phyloP scores from a whole-genome alignment of 2,797 vertebrate species.

The Tragopan temminckii region DNA sequence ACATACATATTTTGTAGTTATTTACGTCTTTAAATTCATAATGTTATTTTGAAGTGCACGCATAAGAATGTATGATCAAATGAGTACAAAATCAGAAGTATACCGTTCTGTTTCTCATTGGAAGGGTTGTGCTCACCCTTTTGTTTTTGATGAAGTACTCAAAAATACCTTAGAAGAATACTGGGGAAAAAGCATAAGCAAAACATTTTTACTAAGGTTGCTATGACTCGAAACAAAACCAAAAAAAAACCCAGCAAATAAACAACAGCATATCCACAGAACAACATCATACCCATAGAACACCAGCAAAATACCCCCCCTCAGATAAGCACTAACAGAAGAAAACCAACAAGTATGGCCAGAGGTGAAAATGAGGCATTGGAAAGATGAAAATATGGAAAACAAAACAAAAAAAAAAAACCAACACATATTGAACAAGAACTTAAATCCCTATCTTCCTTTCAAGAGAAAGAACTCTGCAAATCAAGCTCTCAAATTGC shows the following conservation, averaged over 20 bases:
- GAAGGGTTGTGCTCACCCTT: not conserved
- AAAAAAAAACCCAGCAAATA: not conserved
- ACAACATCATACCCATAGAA: not conserved
- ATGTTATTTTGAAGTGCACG: not conserved
- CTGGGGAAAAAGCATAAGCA: not conserved
- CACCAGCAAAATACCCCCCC: not conserved
- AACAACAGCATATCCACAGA: not conserved
- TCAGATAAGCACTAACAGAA: slow-evolving; percentile 23
- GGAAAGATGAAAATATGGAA: not conserved
- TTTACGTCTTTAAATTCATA: not conserved
- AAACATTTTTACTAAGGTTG: not conserved
- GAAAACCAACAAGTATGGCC: not conserved
- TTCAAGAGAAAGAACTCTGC: not conserved
- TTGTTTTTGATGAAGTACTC: not conserved
- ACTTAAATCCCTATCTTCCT: not conserved
- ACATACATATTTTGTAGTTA: not conserved
- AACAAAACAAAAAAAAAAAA: not conserved
- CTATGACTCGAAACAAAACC: not conserved
- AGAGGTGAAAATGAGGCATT: not conserved
- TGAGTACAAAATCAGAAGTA: not conserved
- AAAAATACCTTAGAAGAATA: not conserved
- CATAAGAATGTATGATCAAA: not conserved
- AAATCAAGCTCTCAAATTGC: not conserved
- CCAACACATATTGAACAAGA: not conserved
- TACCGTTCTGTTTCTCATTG: not conserved